Percentiles rank a stretch among this genome's conserved stretches.
Evolutionary conservation across 1,140 invertebrate species (phyloP).

Genomic region (Spodoptera litura): DNA sequence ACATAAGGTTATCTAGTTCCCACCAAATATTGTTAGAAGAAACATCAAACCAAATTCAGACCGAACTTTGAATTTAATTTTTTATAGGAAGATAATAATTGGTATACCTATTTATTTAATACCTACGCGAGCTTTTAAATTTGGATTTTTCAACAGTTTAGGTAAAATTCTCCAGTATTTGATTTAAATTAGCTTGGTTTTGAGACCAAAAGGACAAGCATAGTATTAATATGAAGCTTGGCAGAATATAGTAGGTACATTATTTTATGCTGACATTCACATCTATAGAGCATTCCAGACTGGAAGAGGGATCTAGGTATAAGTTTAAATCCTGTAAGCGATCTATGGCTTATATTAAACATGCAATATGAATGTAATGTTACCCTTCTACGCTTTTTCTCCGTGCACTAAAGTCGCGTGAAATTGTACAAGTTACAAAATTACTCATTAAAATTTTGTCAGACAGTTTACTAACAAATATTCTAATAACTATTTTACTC

Average conservation of each 20-base stretch:
- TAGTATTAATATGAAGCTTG: not conserved
- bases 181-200: not conserved
- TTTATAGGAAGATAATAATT: too few relatives aligned
- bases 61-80: too few relatives aligned
- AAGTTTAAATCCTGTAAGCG: conserved; percentile 1
- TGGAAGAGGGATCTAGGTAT: not conserved
- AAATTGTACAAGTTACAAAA: conserved; percentile 57
- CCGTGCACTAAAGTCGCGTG: conserved; percentile 78
- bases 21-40: too few relatives aligned
- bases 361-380: conserved; percentile 45
- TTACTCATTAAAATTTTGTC: not conserved
- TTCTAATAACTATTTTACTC: too few relatives aligned
- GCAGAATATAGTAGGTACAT: not conserved
- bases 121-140: too few relatives aligned
- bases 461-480: too few relatives aligned
- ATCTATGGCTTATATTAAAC: conserved; percentile 7
- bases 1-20: too few relatives aligned
- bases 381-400: conserved; percentile 83
- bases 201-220: not conserved
- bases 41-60: too few relatives aligned
- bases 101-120: too few relatives aligned
- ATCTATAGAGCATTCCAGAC: not conserved
- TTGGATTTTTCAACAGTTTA: too few relatives aligned
- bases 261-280: not conserved
- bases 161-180: not conserved